Percentiles rank a stretch among this genome's conserved stretches.
Conservation (phyloP, 2,113 vertebrate species). For the Sylvia atricapilla region DNA sequence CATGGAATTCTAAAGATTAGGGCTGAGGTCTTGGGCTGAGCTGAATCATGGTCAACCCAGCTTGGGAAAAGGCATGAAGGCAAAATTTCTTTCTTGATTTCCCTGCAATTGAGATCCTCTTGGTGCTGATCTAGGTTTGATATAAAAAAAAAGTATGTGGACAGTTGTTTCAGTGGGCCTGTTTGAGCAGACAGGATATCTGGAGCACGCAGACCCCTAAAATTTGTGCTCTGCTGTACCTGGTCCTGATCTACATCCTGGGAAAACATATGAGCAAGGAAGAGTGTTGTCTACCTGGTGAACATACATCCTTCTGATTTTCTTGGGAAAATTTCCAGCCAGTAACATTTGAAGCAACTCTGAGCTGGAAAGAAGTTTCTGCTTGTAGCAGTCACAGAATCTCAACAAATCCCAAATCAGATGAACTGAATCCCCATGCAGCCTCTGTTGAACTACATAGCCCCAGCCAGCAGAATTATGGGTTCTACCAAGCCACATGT, state of each 20-base stretch:
- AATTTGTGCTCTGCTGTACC: not conserved
- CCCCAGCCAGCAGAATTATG: not conserved
- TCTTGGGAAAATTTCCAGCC: not conserved
- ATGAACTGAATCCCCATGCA: not conserved
- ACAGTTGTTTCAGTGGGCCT: not conserved
- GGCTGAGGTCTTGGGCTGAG: not conserved
- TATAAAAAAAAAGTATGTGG: not conserved
- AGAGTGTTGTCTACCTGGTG: not conserved
- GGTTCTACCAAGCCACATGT: not conserved
- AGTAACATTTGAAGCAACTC: not conserved
- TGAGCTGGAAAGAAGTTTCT: not conserved
- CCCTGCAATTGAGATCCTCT: not conserved
- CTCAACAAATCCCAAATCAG: not conserved
- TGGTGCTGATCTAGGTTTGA: not conserved
- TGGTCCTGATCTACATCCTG: not conserved
- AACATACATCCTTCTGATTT: not conserved
- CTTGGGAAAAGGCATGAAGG: not conserved
- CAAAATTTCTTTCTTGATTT: not conserved
- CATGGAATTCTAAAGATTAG: not conserved
- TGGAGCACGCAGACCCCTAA: not conserved
- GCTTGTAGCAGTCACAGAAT: not conserved
- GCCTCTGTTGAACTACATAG: not conserved
- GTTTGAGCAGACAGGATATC: not conserved
- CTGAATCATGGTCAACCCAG: not conserved
- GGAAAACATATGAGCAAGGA: not conserved